These are phyloP conservation scores for Nyctereutes procyonoides DNA, from an alignment of 2,113 vertebrate species.

Conservation along the genomic window DNA sequence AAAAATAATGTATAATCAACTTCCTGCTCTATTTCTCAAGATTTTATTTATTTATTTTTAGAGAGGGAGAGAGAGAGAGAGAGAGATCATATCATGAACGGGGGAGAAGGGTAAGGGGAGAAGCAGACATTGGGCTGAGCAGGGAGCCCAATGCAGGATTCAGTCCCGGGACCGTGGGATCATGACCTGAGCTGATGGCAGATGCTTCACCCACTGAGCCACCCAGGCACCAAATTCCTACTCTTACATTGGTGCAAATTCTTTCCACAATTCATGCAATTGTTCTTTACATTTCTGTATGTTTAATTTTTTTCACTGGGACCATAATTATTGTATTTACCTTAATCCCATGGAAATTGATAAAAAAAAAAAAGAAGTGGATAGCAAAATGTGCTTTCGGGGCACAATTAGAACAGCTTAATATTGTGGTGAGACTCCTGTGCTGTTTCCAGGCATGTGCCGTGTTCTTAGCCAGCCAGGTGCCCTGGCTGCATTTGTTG, in stretches of 20 bases:
- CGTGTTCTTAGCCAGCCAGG: no score
- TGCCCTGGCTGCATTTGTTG: no score
- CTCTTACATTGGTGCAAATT: background rate
- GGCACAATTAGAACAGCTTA: background rate
- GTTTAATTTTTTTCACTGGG: background rate
- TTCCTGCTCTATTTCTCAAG: background rate
- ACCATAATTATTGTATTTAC: background rate
- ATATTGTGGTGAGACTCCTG: background rate
- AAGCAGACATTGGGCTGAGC: no score
- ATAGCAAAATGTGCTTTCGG: background rate
- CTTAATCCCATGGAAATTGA: background rate
- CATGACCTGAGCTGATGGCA: no score
- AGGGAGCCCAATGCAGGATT: no score
- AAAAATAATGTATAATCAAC: background rate
- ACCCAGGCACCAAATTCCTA: no score
- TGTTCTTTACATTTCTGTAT: background rate
- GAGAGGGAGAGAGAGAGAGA: no score
- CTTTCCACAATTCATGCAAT: background rate
- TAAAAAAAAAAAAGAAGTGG: background rate
- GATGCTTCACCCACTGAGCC: no score
- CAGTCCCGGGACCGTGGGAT: no score
- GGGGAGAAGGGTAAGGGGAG: no score
- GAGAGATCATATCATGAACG: no score
- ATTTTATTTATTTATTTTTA: no score
- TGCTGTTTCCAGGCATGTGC: accelerated